Conservation (phyloP, 2,797 vertebrate genomes). For the Semotilus atromaculatus region DNA sequence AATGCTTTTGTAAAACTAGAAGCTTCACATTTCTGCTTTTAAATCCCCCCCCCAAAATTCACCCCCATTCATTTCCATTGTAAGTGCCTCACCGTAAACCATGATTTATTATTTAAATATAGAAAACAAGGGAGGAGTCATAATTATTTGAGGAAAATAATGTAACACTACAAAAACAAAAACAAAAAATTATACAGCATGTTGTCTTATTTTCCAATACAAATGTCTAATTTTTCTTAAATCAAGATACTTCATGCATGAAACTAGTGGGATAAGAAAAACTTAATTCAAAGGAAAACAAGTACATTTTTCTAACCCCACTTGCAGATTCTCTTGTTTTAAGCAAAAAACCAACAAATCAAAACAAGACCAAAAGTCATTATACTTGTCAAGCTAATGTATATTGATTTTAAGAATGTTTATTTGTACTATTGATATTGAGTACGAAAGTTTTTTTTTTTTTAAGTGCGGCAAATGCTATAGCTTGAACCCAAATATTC, state of each 20-base stretch:
- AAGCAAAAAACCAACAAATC: too few relatives aligned
- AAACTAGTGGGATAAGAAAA: background rate
- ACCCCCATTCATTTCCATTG: background rate
- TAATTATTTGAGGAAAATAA: background rate
- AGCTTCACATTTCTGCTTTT: background rate
- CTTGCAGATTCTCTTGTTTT: background rate
- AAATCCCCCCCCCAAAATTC: background rate
- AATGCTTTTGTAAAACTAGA: too few relatives aligned
- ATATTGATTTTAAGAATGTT: background rate
- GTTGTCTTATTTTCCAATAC: background rate
- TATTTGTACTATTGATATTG: background rate
- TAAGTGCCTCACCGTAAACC: too few relatives aligned
- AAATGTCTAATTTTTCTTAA: background rate
- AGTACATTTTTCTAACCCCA: background rate
- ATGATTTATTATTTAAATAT: too few relatives aligned
- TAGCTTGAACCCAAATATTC: background rate
- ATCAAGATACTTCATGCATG: background rate
- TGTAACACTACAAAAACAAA: background rate
- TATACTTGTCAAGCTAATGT: background rate
- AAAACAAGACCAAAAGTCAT: too few relatives aligned
- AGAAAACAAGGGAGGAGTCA: too few relatives aligned
- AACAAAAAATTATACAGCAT: background rate
- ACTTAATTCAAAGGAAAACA: background rate
- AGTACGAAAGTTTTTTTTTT: background rate
- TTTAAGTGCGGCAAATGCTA: background rate